Evolutionary conservation across 2,113 vertebrate genomes (phyloP), one percentile per base, ranked within the genome.

Genomic region (Gymnorhina tibicen): DNA sequence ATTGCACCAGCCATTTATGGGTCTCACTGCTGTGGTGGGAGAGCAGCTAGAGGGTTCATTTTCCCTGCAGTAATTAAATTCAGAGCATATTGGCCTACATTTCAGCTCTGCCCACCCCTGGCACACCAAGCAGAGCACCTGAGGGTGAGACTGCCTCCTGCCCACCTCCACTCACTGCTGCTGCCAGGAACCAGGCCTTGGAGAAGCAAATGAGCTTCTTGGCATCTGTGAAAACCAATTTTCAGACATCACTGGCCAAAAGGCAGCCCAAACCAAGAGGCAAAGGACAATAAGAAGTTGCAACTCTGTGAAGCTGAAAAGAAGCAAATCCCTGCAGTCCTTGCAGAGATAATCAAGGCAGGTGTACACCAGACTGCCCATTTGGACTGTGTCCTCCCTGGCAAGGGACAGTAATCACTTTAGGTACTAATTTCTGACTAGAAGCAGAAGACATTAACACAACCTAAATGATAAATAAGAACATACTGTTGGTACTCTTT

Each of bases 161-260:
- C 16, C 44, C 13, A 3, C 16, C 74, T 62, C 32, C 22, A 22
- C 42, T 84, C 17, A 6, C 16, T 55, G 55, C 53, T 52, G 22
- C 46, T 56, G n/a, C 1, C 4, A 87, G 46, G 39, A 83, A 59
- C 42, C 41, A 19, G 39, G 10, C 33, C 19, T 7, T 0, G 0
- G 49, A 81, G 20, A 58, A 62, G n/a, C 49, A 32, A 33, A n/a
- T 0, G 3, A 80, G 47, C 55, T 68, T 49, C 55, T 24, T 32
- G 15, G 52, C 42, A 72, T 10, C 66, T 75, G 13, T 56, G 47
- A 52, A 49, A 88, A 35, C 15, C 53, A 26, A 62, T 16, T 16
- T 60, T 56, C 66, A 77, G 69, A 28, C 13, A 78, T 5, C 2
- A 7, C 55, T 20, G 30, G 37, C 50, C 14, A 3, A 80, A 78